phyloP scores from a whole-genome alignment of 1,140 invertebrate species.

The Drosophila takahashii region DNA sequence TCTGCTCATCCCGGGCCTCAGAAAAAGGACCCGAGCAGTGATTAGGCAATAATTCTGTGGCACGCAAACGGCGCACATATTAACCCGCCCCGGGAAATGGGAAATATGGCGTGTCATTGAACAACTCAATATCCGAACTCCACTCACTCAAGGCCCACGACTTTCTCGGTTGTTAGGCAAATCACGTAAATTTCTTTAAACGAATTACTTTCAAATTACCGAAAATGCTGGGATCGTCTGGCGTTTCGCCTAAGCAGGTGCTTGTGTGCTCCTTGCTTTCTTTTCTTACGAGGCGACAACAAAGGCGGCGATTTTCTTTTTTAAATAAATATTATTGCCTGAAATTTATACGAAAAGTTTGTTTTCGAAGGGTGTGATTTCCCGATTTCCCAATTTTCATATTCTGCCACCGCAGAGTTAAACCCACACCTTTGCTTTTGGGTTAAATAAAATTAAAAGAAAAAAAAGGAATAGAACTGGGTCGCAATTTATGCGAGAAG shows the following conservation, averaged over 20 bases:
- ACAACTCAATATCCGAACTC: conserved; percentile 66
- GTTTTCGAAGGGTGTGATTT: conserved; percentile 10
- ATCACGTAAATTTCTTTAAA: conserved; percentile 77
- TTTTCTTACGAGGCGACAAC: neutral
- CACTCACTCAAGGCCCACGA: neutral
- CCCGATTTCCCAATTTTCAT: conserved; percentile 11
- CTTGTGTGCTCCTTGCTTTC: conserved; percentile 14
- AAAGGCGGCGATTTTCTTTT: conserved; percentile 16
- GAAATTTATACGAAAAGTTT: conserved; percentile 80
- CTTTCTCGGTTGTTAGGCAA: conserved; percentile 64
- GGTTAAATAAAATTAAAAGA: neutral
- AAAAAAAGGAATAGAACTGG: neutral
- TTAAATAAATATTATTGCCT: conserved; percentile 76
- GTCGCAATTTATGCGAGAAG: conserved; percentile 31
- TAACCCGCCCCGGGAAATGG: conserved; percentile 19
- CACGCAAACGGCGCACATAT: conserved; percentile 45
- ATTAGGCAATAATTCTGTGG: conserved; percentile 74
- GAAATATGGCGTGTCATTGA: conserved; percentile 71
- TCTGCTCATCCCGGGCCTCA: conserved; percentile 1
- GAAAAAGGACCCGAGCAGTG: conserved; percentile 55
- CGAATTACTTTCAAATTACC: conserved; percentile 79
- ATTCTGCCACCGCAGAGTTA: neutral
- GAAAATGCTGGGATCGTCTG: conserved; percentile 26
- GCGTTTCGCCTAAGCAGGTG: conserved; percentile 12
- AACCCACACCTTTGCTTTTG: conserved; percentile 9